These are phyloP conservation scores for Electrona antarctica DNA, from an alignment of 2,113 vertebrate genomes.

Conservation along the genomic window DNA sequence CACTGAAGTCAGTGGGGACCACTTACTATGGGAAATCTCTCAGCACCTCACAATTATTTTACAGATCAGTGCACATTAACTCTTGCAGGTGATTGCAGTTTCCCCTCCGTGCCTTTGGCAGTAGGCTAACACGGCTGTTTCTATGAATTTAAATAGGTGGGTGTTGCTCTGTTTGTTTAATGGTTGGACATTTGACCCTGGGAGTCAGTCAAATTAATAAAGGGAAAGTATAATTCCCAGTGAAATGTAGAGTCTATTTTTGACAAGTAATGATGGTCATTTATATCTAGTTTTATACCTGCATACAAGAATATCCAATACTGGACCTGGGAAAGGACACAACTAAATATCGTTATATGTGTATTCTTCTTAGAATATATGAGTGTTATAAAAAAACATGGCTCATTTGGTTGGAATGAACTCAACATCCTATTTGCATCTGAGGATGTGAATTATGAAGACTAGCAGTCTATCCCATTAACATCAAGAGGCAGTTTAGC, in stretches of 20 bases:
- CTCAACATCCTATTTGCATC: constrained; percentile 60
- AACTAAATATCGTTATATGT: no score
- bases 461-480: constrained; percentile 72
- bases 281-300: neutral
- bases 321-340: neutral
- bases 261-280: neutral
- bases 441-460: constrained; percentile 61
- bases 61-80: constrained; percentile 69
- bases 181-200: neutral
- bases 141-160: constrained; percentile 14
- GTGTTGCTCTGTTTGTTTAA: constrained; percentile 17
- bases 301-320: neutral
- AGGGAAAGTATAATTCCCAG: neutral
- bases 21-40: constrained; percentile 68
- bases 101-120: constrained; percentile 1
- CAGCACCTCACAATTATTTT: constrained; percentile 71
- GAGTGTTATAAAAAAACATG: neutral
- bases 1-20: constrained; percentile 65
- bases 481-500: constrained; percentile 69
- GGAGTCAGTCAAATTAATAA: no score
- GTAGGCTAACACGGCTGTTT: constrained; percentile 8
- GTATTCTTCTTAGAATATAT: neutral
- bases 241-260: neutral
- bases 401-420: constrained; percentile 63
- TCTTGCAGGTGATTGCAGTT: constrained; percentile 69